Conservation (phyloP, 2,113 vertebrate species). For the Scartelaos histophorus region DNA sequence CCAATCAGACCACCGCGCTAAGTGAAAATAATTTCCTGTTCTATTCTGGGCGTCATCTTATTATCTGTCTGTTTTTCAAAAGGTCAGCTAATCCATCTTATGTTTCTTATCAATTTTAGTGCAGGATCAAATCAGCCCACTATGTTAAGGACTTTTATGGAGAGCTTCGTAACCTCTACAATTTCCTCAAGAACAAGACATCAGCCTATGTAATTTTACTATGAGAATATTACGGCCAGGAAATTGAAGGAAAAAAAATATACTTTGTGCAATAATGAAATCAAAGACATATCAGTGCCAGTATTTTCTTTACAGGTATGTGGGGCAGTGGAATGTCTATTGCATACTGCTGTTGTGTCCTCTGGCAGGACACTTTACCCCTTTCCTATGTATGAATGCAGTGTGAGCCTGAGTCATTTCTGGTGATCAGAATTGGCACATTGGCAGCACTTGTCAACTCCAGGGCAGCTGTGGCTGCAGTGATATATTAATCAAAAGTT, state of each 20-base stretch:
- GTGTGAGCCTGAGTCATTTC: background rate
- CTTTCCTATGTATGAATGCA: background rate
- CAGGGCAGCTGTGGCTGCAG: background rate
- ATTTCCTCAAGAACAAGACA: background rate
- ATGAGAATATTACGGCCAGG: background rate
- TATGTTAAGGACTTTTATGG: background rate
- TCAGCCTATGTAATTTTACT: background rate
- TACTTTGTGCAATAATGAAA: background rate
- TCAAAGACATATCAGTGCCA: background rate
- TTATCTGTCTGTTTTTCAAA: background rate
- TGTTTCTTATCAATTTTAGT: background rate
- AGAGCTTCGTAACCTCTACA: conserved; percentile 19
- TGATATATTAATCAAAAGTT: background rate
- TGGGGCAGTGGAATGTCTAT: too few relatives aligned
- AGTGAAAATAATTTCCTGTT: conserved; percentile 8
- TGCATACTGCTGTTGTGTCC: background rate
- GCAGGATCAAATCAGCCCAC: conserved; percentile 12
- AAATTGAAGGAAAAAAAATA: background rate
- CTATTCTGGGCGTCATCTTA: background rate
- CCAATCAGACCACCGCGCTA: background rate
- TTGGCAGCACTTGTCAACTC: background rate
- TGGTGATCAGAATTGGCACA: background rate
- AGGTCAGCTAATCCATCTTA: conserved; percentile 1
- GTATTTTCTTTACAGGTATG: background rate
- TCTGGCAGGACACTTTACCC: background rate